These are phyloP conservation scores for Vulpes ferrilata DNA, from an alignment of 2,113 vertebrate species.

Conservation along the genomic window DNA sequence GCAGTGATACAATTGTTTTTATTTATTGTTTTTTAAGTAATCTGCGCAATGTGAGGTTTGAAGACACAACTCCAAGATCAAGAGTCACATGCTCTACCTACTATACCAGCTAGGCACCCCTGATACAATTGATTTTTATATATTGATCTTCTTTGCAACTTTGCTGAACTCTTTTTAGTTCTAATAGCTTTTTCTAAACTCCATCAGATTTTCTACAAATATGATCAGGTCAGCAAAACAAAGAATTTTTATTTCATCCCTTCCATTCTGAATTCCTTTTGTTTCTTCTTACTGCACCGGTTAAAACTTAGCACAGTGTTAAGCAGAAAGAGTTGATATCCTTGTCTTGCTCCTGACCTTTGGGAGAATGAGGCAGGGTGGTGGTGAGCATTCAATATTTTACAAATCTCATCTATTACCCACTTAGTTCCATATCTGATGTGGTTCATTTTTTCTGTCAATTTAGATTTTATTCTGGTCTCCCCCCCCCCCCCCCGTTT, in stretches of 20 bases:
- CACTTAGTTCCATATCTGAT: background rate
- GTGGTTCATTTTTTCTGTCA: background rate
- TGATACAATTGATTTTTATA: too few species aligned
- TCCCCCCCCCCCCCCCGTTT: background rate
- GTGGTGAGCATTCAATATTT: background rate
- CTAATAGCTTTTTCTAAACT: background rate
- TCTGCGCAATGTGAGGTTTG: too few species aligned
- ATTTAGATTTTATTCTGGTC: background rate
- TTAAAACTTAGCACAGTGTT: background rate
- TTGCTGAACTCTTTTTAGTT: background rate
- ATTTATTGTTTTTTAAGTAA: too few species aligned
- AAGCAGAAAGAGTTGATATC: background rate
- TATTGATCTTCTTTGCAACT: background rate
- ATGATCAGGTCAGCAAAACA: background rate
- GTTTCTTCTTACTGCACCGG: background rate
- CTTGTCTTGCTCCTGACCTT: background rate
- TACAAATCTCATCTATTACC: background rate
- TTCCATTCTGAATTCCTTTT: background rate
- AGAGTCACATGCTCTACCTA: too few species aligned
- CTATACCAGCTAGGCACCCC: too few species aligned
- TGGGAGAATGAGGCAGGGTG: background rate
- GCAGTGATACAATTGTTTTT: too few species aligned
- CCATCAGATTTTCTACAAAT: background rate
- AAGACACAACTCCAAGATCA: too few species aligned
- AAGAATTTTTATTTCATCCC: background rate